Evolutionary conservation across 1,140 invertebrate species (phyloP), one percentile per base, ranked within the genome.

Genomic region (Halotydeus destructor): DNA sequence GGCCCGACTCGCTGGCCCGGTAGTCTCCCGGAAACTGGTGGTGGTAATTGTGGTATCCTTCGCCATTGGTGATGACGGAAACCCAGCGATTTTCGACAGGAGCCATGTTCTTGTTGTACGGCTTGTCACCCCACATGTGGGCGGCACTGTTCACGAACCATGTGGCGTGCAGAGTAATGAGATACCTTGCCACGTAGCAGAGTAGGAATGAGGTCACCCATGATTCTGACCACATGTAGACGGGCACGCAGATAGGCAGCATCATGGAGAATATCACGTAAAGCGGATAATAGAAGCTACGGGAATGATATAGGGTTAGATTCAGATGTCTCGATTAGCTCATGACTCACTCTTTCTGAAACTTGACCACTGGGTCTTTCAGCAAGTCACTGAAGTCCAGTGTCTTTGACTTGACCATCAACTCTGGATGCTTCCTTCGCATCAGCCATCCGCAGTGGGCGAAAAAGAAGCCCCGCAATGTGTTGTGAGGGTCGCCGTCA

Each of bases 11-110:
- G 3, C 78, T 68, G 2, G 79, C 75, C 56, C 82, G 80, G 66
- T 88, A 88, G 55, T 94, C 88, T 71, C 82, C 81, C 0, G 88
- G 88, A 63, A 94, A 94, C 0, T 78, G 76, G 61, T 94, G 86
- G 57, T 94, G 88, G 60, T 88, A 94, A 59, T 91, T 93, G 57
- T 93, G 74, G 52, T 63, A 69, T 22, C 70, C 70, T 56, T 71
- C 69, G 2, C 69, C 70, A 16, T 63, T 52, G 1, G 69, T 60
- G 19, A 63, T 51, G 24, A 68, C 52, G 0, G 62, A 56, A 2
- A 69, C 67, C 14, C 55, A 47, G 1, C 54, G 23, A 50, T 67
- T 69, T 50, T 70, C 64, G 3, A 55, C 55, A 2, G 68, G 65
- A 40, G 58, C 61, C 40, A 70, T 69, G 21, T 52, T n/a, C 60